phyloP scores from a whole-genome alignment of 2,888 invertebrate genomes.

The Xylota segnis region DNA sequence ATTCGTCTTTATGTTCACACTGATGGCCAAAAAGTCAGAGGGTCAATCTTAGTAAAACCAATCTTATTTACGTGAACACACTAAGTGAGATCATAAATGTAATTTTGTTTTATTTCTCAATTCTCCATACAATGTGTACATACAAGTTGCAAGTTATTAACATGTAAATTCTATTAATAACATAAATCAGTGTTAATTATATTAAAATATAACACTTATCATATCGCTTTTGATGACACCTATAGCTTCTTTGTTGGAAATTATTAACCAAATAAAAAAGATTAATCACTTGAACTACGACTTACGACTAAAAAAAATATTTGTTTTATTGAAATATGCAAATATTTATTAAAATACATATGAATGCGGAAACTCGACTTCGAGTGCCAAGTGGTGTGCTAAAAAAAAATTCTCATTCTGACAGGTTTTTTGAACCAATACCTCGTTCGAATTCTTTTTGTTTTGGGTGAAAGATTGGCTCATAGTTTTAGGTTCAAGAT shows the following conservation, averaged over 20 bases:
- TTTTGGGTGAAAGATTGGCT: background rate
- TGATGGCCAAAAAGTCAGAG: too few species aligned
- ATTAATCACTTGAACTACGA: background rate
- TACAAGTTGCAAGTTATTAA: too few species aligned
- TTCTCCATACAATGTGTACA: too few species aligned
- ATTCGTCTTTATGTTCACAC: too few species aligned
- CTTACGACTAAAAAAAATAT: background rate
- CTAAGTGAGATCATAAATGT: too few species aligned
- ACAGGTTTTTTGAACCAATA: background rate
- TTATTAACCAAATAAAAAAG: background rate
- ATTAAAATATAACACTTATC: too few species aligned
- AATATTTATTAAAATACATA: background rate
- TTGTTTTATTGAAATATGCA: background rate
- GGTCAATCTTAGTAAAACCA: too few species aligned
- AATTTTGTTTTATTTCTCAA: too few species aligned
- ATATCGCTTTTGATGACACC: too few species aligned
- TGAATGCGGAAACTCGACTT: conserved; percentile 3
- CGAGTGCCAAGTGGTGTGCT: background rate
- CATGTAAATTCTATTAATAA: background rate
- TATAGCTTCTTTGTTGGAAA: too few species aligned
- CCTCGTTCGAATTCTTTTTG: background rate
- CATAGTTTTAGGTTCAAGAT: background rate
- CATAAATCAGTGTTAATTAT: background rate
- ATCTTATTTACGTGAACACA: too few species aligned
- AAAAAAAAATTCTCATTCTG: conserved; percentile 5